Evolutionary conservation across 2,888 invertebrate species (phyloP).

Genomic region (Chymomyza caudatula): DNA sequence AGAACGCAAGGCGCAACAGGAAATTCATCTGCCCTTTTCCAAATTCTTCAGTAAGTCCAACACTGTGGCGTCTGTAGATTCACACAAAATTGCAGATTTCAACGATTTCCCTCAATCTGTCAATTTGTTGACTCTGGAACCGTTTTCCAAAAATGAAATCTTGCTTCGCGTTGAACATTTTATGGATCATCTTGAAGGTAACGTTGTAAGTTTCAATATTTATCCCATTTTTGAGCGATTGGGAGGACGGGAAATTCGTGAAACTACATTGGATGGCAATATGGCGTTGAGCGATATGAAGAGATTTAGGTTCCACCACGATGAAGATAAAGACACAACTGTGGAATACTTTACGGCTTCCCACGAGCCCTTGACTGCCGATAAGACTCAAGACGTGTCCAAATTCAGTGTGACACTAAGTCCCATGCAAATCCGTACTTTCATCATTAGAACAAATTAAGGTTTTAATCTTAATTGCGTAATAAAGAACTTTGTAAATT

Average conservation of each 20-base stretch:
- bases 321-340: conserved; percentile 29
- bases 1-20: conserved; percentile 79
- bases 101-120: conserved; percentile 82
- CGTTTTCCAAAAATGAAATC: conserved; percentile 82
- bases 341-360: conserved; percentile 56
- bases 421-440: conserved; percentile 77
- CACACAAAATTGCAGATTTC: conserved; percentile 36
- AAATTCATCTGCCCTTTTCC: conserved; percentile 82
- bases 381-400: conserved; percentile 41
- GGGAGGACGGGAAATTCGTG: conserved; percentile 80
- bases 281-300: conserved; percentile 80
- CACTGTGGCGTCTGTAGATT: conserved; percentile 76
- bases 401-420: conserved; percentile 67
- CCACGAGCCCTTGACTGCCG: conserved; percentile 53
- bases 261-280: conserved; percentile 86
- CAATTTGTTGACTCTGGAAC: conserved; percentile 88
- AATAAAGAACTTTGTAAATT: background rate
- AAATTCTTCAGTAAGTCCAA: conserved; percentile 81
- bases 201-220: conserved; percentile 66
- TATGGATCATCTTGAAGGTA: conserved; percentile 81
- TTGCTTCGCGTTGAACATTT: conserved; percentile 88
- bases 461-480: background rate
- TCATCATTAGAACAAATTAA: conserved; percentile 47
- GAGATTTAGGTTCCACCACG: conserved; percentile 70
- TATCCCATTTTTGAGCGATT: conserved; percentile 80